Base-by-base conservation (phyloP, 2,113 vertebrate species). In the Rhadina sibilatrix region DNA sequence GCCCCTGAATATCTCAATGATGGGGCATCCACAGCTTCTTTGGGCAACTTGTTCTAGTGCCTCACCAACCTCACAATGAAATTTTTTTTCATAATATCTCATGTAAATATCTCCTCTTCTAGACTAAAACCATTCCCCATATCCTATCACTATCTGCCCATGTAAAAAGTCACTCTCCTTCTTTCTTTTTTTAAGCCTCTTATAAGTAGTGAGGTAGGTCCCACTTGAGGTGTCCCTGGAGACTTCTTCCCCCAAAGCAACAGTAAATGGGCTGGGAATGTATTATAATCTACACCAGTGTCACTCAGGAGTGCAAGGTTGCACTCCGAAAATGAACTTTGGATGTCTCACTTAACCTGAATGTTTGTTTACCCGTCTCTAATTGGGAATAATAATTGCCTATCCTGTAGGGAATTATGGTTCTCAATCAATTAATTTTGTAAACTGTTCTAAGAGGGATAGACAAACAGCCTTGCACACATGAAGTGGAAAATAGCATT, bases 341-440 rank as follows among this genome's bases (percentile, higher is more conserved):
- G 35, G 74, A 69, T 8, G 12, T 85, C 35, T n/a, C 15, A 8
- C 25, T 84, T 94, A 85, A 72, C 12, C 44, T 59, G 27, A 83
- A 70, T 71, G 16, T 61, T 85, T 93, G n/a, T 90, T 93, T 92
- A n/a, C 15, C 22, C 15, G 37, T 44, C 42, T 83, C 46, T 83
- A 85, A 93, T 64, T 87, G n/a, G 70, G 54, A 82, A 47, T 53
- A 81, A 81, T 90, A 89, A 63, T 33, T 85, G 33, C n/a, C 53
- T 70, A 35, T 31, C 28, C 74, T 69, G 49, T n/a, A 47, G 77
- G 57, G 23, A 53, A 42, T 76, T 83, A 89, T 56, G 17, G 31
- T 44, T 84, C 25, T 90, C 38, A 90, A 70, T 89, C 44, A 91
- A 77, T 66, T 89, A 52, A 49, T 88, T 94, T 93, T 84, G 30